Base-by-base conservation (phyloP, 2,888 invertebrate genomes). In the Cheilosia urbana region DNA sequence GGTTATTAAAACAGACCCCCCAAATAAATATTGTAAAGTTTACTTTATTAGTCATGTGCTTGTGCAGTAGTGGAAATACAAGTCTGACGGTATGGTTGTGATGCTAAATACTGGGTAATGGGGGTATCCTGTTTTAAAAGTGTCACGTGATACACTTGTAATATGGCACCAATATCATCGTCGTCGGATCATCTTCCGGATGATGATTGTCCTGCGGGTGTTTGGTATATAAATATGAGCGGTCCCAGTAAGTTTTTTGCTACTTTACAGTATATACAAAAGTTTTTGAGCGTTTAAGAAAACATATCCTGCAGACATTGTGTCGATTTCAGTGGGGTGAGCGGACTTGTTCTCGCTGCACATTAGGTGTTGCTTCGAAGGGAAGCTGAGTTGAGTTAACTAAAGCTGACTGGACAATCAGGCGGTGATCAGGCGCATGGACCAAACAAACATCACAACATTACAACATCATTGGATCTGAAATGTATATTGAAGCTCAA, bases 21-120 rank as follows among this genome's bases (percentile, higher is more conserved):
- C 71, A 76, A 80, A 85, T 80, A 76, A 85, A 80, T 85, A 80
- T 72, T 72, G 66, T 76, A 57, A 85, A 84, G 69, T 84, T 84
- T 71, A 80, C 79, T 75, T 83, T 69, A 83, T 78, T 72, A 78
- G 72, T 47, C 57, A 57, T 71, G 63, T 58, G 57, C 63, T 19
- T 47, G 57, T 60, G 58, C 19, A 27, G n/a, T 49, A 13, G 17
- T 17, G 40, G 30, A 17, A 47, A 17, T 24, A 24, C 45, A 15
- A n/a, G 19, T 24, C 30, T 27, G 55, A 62, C 51, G 57, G 51
- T 66, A 37, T 47, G 34, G 19, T 27, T 4, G 42, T 42, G 15
- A 5, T 30, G 5, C 71, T 55, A 49, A 60, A 63, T 63, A 17
- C 55, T 55, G 27, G 17, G 51, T 17, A 13, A 3, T n/a, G 11